A percentile compares a stretch with the other conserved stretches of the same genome.
These are phyloP conservation scores for Drosophila nannoptera DNA, from an alignment of 1,140 invertebrate genomes.

Conservation along the genomic window DNA sequence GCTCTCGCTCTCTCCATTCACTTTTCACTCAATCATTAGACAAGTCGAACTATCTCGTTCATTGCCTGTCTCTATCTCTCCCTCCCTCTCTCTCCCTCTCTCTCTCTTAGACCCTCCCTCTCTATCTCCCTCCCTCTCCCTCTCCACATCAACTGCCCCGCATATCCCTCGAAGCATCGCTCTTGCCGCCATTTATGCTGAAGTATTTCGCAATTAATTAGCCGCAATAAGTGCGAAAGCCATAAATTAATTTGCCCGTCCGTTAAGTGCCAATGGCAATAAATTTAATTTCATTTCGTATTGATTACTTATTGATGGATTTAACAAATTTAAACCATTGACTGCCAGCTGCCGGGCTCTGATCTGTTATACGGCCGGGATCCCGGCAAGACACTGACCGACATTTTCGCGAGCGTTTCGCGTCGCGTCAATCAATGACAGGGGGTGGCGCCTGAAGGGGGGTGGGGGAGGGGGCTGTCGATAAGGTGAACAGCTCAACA, in stretches of 20 bases:
- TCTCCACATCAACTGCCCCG: conserved; percentile 9
- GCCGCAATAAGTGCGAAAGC: conserved; percentile 16
- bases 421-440: conserved; percentile 61
- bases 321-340: conserved; percentile 26
- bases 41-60: no score
- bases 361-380: conserved; percentile 55
- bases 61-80: no score
- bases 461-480: no score
- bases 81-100: no score
- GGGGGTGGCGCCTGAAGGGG: no score
- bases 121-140: no score
- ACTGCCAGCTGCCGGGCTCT: conserved; percentile 51
- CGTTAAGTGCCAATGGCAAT: conserved; percentile 18
- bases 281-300: conserved; percentile 11
- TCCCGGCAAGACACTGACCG: conserved; percentile 16
- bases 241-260: conserved; percentile 29
- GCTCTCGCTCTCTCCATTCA: no score
- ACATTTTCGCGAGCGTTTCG: conserved; percentile 65
- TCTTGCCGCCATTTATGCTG: conserved; percentile 24
- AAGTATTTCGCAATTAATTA: conserved; percentile 53
- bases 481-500: conserved; percentile 41
- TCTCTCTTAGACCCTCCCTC: no score
- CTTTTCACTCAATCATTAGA: no score
- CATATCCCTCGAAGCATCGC: conserved; percentile 7
- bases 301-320: conserved; percentile 14